phyloP scores from a whole-genome alignment of 2,888 invertebrate genomes.

The Allygus modestus region DNA sequence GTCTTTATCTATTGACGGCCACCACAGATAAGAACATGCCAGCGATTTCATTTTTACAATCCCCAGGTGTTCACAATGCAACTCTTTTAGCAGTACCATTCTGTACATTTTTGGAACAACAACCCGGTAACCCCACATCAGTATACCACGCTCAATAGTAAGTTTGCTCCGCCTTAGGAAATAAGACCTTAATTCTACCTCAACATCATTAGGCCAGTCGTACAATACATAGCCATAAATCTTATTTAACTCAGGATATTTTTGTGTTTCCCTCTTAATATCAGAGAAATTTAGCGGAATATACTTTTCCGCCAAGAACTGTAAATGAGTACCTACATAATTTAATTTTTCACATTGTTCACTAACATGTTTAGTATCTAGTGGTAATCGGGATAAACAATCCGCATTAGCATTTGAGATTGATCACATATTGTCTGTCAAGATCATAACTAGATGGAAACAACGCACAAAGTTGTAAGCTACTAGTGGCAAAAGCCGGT shows the following conservation, averaged over 20 bases:
- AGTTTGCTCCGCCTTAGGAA: slow-evolving; percentile 32
- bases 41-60: slow-evolving; percentile 47
- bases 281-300: slow-evolving; percentile 49
- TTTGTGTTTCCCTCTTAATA: slow-evolving; percentile 31
- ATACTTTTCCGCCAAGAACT: slow-evolving; percentile 21
- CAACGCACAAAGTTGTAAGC: slow-evolving; percentile 46
- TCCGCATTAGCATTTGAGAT: slow-evolving; percentile 22
- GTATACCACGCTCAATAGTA: slow-evolving; percentile 23
- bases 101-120: slow-evolving; percentile 31
- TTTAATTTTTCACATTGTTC: background rate
- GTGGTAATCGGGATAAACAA: slow-evolving; percentile 18
- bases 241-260: slow-evolving; percentile 36
- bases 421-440: slow-evolving; percentile 19
- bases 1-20: slow-evolving; percentile 56
- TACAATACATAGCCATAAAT: slow-evolving; percentile 22
- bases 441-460: slow-evolving; percentile 38
- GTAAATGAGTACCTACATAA: slow-evolving; percentile 48
- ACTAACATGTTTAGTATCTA: background rate
- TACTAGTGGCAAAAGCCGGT: slow-evolving; percentile 35
- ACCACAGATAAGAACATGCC: slow-evolving; percentile 49
- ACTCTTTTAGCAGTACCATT: background rate
- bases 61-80: slow-evolving; percentile 48
- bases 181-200: slow-evolving; percentile 20
- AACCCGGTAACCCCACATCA: slow-evolving; percentile 51
- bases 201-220: slow-evolving; percentile 35